Evolutionary conservation across 2,113 vertebrate species (phyloP), one percentile per base, ranked within the genome.

Genomic region (Tyto alba): DNA sequence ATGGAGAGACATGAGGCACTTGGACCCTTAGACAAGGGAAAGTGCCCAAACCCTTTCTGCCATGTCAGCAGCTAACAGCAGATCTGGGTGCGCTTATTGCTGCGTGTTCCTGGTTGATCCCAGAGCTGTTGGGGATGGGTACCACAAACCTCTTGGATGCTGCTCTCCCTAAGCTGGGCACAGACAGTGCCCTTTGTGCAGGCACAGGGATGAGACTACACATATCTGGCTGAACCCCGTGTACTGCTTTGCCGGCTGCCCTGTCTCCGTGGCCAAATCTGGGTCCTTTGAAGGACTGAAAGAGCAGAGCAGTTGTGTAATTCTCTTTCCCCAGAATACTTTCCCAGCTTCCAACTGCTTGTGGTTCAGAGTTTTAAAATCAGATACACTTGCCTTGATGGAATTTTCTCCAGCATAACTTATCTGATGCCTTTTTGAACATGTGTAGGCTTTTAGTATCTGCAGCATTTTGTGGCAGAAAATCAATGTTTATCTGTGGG

Each of bases 151-250:
- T 55, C 57, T 45, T 45, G 55, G 26, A 21, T 45, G n/a, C 23
- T 71, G 9, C 16, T 38, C 21, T n/a, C 26, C 29, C n/a, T 50
- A 38, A 52, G 11, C 9, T 80, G 56, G n/a, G 13, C 14, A 15
- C 40, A 57, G 43, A 22, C 45, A 20, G 10, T 32, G 26, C 29
- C 43, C n/a, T 59, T 45, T 34, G 38, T 13, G 26, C 7, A 11
- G 4, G 7, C 4, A 9, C 18, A 40, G 6, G 3, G 30, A 30
- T 38, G 5, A 59, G 43, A 53, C 26, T 27, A 8, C 0, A 0
- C 34, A 52, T 52, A 38, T 43, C 45, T 59, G 62, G 36, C 11
- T 59, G 60, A 68, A 52, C 7, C 6, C 41, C 0, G 0, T 18
- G 14, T 62, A 11, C 40, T 0, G 1, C 20, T 73, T 47, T 47